A percentile compares a stretch with the other conserved stretches of the same genome.
Evolutionary conservation across 2,888 invertebrate genomes (phyloP).

Genomic region (Meteorus colon): DNA sequence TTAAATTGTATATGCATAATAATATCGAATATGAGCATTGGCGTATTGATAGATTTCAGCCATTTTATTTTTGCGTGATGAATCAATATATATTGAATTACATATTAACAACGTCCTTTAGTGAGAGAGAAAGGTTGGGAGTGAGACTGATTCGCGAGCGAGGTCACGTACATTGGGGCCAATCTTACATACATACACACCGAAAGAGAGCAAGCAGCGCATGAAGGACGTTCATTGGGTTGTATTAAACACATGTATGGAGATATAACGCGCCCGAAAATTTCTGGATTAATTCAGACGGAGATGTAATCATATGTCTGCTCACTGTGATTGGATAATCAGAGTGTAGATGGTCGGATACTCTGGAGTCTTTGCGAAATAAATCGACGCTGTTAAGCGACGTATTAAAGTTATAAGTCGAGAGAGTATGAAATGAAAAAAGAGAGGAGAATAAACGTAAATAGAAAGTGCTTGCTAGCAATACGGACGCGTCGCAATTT

Average conservation of each 20-base stretch:
- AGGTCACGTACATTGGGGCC: constrained; percentile 72
- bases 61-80: not conserved
- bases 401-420: constrained; percentile 21
- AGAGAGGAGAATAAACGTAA: constrained; percentile 35
- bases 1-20: not conserved
- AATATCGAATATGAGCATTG: not conserved
- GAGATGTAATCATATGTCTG: constrained; percentile 54
- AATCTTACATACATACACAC: constrained; percentile 71
- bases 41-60: not conserved
- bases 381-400: constrained; percentile 39
- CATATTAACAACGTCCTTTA: constrained; percentile 27
- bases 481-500: constrained; percentile 63
- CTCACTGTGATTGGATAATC: constrained; percentile 60
- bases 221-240: constrained; percentile 18
- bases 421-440: constrained; percentile 38
- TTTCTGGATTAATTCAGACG: constrained; percentile 39
- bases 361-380: constrained; percentile 9
- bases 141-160: constrained; percentile 72
- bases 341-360: constrained; percentile 8
- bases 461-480: constrained; percentile 43
- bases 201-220: constrained; percentile 38
- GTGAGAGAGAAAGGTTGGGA: constrained; percentile 58
- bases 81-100: constrained; percentile 16
- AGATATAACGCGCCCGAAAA: constrained; percentile 34
- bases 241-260: not conserved